A percentile compares a stretch with the other conserved stretches of the same genome.
Evolutionary conservation across 2,888 invertebrate species (phyloP).

Genomic region (Octodonta nipae): DNA sequence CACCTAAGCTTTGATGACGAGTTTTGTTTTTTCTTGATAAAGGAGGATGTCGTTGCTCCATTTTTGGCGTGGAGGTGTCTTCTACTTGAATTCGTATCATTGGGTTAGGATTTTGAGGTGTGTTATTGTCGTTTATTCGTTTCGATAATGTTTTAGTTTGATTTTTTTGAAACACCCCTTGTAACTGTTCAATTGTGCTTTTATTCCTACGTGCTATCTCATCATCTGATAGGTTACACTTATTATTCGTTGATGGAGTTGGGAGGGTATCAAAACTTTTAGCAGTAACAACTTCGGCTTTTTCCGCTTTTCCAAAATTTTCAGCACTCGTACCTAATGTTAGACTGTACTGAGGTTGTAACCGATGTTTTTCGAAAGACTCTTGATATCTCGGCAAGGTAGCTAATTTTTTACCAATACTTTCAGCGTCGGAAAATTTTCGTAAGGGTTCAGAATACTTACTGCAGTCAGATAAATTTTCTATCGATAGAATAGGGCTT

Average conservation of each 20-base stretch:
- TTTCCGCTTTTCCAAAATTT: constrained; percentile 24
- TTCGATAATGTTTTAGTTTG: constrained; percentile 9
- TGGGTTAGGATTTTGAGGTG: constrained; percentile 26
- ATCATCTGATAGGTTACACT: constrained; percentile 31
- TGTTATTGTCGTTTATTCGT: constrained; percentile 20
- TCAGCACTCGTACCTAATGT: constrained; percentile 33
- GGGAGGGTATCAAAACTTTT: constrained; percentile 33
- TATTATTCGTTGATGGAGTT: constrained; percentile 8
- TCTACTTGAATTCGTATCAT: constrained; percentile 37
- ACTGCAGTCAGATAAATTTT: constrained; percentile 34
- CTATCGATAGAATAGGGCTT: constrained; percentile 35
- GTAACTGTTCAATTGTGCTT: constrained; percentile 31
- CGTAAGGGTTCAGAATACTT: constrained; percentile 26
- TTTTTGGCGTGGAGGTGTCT: constrained; percentile 27
- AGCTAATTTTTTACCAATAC: constrained; percentile 36
- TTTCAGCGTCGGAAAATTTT: constrained; percentile 35
- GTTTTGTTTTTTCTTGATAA: constrained; percentile 24
- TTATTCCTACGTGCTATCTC: constrained; percentile 33
- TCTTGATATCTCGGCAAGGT: constrained; percentile 36
- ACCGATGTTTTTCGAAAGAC: constrained; percentile 27
- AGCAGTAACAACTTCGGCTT: constrained; percentile 23
- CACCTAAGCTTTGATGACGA: constrained; percentile 33
- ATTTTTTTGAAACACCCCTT: constrained; percentile 8
- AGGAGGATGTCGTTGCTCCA: constrained; percentile 16
- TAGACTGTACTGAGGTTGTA: constrained; percentile 32